Evolutionary conservation across 2,113 vertebrate species (phyloP).

Genomic region (Myotis lucifugus): DNA sequence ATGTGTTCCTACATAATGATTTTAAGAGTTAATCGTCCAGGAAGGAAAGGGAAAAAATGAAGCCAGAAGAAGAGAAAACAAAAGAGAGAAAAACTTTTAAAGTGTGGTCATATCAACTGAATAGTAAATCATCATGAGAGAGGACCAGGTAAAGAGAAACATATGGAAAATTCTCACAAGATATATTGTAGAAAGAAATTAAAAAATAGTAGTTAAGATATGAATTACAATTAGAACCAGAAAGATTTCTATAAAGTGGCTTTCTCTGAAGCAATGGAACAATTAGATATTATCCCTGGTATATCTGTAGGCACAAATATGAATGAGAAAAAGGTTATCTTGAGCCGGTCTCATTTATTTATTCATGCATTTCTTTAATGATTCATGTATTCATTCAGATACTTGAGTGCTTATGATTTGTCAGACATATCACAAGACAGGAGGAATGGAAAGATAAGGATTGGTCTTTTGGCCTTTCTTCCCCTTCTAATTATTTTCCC

Average conservation of each 20-base stretch:
- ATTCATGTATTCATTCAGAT: neutral
- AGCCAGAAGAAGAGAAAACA: neutral
- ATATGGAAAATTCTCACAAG: neutral
- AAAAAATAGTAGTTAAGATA: neutral
- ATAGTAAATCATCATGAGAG: neutral
- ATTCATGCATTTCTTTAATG: conserved; percentile 17
- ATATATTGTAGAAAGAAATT: neutral
- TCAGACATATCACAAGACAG: neutral
- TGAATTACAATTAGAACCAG: neutral
- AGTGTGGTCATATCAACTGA: neutral
- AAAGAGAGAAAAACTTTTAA: neutral
- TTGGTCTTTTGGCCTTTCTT: conserved; percentile 41
- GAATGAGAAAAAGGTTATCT: neutral
- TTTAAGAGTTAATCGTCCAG: neutral
- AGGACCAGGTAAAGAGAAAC: neutral
- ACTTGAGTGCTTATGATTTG: conserved; percentile 1
- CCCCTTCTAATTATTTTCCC: conserved; percentile 14
- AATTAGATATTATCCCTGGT: neutral
- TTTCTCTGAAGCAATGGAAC: neutral
- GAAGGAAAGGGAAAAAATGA: neutral
- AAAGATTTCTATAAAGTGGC: neutral
- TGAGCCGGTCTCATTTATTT: conserved; percentile 31
- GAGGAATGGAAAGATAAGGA: conserved; percentile 40
- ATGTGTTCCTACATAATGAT: neutral
- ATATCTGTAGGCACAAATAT: neutral